Conservation (phyloP, 2,888 invertebrate species). For the Caenorhabditis doughertyi region DNA sequence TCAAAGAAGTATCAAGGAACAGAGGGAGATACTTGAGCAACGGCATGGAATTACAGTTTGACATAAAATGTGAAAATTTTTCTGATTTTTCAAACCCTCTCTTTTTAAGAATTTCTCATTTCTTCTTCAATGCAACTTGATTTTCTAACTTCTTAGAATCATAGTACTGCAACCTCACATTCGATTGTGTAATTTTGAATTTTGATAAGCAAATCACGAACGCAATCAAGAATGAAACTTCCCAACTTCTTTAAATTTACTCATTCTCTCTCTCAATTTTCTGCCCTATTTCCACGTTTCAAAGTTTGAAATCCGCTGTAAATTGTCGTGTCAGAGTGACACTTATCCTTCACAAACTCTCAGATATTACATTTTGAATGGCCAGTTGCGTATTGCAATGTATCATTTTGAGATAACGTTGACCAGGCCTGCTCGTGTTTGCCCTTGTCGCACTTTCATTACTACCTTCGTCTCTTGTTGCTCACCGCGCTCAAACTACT, state of each 20-base stretch:
- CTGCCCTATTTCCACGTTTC: slow-evolving; percentile 7
- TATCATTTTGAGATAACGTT: slow-evolving; percentile 67
- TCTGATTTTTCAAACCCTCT: too few relatives aligned
- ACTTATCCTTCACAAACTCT: slow-evolving; percentile 56
- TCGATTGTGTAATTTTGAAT: slow-evolving; percentile 17
- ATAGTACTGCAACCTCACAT: neutral
- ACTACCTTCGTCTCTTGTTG: slow-evolving; percentile 46
- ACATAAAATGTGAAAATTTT: too few relatives aligned
- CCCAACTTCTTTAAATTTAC: neutral
- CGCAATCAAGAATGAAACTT: slow-evolving; percentile 10
- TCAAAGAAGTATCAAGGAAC: too few relatives aligned
- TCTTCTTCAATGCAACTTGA: too few relatives aligned
- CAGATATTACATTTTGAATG: slow-evolving; percentile 67
- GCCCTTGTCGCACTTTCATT: slow-evolving; percentile 64
- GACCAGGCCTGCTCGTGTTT: slow-evolving; percentile 58
- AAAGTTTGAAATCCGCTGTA: slow-evolving; percentile 57
- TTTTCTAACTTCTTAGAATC: neutral
- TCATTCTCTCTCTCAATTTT: neutral
- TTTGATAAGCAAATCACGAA: slow-evolving; percentile 19
- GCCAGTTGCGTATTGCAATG: slow-evolving; percentile 69
- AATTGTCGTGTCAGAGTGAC: slow-evolving; percentile 44
- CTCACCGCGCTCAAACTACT: slow-evolving; percentile 14
- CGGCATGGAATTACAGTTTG: too few relatives aligned
- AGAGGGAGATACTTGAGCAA: too few relatives aligned
- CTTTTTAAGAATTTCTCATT: too few relatives aligned